Base-by-base conservation (phyloP, 1,140 invertebrate genomes). In the Bombus polaris region DNA sequence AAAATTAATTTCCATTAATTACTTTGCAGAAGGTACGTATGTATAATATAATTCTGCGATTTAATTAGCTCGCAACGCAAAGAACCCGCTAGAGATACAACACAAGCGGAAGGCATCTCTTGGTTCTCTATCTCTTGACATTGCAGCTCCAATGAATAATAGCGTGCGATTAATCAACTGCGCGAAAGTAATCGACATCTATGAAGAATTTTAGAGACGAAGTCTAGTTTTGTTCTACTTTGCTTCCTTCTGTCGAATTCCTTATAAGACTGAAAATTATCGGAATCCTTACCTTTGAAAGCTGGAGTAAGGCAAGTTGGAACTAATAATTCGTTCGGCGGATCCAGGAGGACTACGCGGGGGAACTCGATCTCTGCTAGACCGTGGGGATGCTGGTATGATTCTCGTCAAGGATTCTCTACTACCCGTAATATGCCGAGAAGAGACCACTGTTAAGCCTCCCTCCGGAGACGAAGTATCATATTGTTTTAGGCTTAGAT, bases 321-420 rank as follows among this genome's bases (percentile, higher is more conserved):
- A 92, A 70, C 88, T 91, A 62, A 93, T 91, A 81, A 95, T 93
- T 79, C 94, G 91, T 75, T 95, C 94, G 28, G 91, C 92, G 8
- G 94, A 92, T 32, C 93, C 93, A 28, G 94, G 93, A 37, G 95
- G 94, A 87, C 94, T 95, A 66, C 94, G 90, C 32, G 94, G 91
- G 73, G 93, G 93, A 32, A 94, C 90, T 91, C 94, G 92, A 62
- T 95, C 94, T 87, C 90, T 92, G 82, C 88, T 92, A 22, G 92
- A 88, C 79, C 94, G 89, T 62, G 95, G 94, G 28, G 95, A 95
- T 10, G 93, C 90, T 28, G 95, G 94, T 73, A 93, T 89, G 35
- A 94, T 92, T 83, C 92, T 94, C 72, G 93, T 94, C 86, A 95
- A 88, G 66, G 94, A 95, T 75, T 95, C 95, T 81, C 94, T 93